Conservation (phyloP, 2,888 invertebrate species). For the Eustalomyia histrio region DNA sequence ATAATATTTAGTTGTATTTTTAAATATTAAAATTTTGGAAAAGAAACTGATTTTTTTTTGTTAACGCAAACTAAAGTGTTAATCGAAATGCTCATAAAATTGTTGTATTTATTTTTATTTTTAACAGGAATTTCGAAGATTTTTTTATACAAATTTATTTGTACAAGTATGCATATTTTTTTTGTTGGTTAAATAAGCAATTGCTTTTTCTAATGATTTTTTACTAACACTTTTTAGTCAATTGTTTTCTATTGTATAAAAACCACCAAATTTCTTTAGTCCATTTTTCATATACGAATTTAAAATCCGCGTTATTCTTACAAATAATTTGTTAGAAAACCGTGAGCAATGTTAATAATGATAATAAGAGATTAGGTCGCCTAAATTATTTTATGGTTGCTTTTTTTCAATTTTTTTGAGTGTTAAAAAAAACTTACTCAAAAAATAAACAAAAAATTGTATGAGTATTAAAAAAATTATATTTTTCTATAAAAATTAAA, state of each 20-base stretch:
- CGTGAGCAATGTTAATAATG: constrained; percentile 24
- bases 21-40: background rate
- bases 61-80: constrained; percentile 29
- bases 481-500: background rate
- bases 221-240: background rate
- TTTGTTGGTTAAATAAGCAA: background rate
- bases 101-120: constrained; percentile 12
- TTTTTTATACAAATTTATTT: constrained; percentile 1
- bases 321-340: constrained; percentile 12
- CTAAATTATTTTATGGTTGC: background rate
- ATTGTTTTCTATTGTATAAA: background rate
- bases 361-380: background rate
- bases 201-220: background rate
- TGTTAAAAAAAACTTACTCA: background rate
- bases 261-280: no score
- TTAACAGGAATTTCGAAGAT: background rate
- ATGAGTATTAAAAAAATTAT: background rate
- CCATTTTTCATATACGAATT: background rate
- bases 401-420: background rate
- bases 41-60: background rate
- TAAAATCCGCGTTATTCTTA: constrained; percentile 14
- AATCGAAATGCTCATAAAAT: constrained; percentile 62
- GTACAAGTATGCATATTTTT: background rate
- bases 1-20: constrained; percentile 22
- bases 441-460: background rate